Conservation (phyloP, 2,113 vertebrate genomes). For the Ceyx melanurus region DNA sequence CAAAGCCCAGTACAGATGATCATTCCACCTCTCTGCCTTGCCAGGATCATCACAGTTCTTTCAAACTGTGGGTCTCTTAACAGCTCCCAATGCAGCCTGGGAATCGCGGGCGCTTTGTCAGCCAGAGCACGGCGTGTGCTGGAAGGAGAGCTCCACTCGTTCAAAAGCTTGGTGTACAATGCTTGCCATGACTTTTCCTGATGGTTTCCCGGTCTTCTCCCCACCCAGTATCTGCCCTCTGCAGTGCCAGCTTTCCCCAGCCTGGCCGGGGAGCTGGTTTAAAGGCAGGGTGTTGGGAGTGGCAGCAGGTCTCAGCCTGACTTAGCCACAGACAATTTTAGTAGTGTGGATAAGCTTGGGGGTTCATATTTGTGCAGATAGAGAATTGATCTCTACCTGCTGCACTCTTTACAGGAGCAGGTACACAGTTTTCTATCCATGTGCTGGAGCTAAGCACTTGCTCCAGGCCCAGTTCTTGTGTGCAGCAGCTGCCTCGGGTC, state of each 20-base stretch:
- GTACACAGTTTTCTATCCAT: background rate
- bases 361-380: background rate
- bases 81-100: background rate
- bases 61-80: background rate
- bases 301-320: background rate
- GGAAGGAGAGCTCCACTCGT: background rate
- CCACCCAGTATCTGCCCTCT: rapidly evolving
- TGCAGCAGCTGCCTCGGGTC: background rate
- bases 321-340: background rate
- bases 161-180: background rate
- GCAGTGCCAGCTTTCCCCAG: background rate
- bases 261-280: background rate
- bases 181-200: background rate
- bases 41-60: conserved; percentile 7
- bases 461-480: background rate
- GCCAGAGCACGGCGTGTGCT: background rate
- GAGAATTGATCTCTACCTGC: background rate
- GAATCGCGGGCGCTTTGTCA: background rate
- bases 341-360: background rate
- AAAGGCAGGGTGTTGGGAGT: background rate
- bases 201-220: background rate
- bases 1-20: conserved; percentile 18
- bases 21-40: conserved; percentile 13
- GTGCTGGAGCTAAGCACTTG: background rate
- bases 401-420: background rate